Conservation (phyloP, 2,113 vertebrate genomes). For the Crocuta crocuta region DNA sequence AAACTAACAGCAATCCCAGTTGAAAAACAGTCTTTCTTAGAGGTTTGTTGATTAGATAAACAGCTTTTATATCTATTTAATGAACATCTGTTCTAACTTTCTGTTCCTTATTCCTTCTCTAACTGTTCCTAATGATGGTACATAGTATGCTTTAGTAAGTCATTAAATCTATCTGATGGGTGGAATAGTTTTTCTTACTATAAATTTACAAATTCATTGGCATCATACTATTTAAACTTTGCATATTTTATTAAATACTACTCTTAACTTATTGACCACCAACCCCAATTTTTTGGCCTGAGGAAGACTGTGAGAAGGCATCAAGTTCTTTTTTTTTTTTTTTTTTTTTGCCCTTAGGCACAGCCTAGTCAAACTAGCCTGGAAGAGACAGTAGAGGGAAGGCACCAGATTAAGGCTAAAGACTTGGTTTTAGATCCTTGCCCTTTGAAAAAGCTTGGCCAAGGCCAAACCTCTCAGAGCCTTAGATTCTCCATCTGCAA, state of each 20-base stretch:
- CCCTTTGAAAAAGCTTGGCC: not conserved
- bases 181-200: not conserved
- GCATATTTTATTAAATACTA: not conserved
- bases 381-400: not conserved
- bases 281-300: not conserved
- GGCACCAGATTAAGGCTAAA: not conserved
- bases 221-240: not conserved
- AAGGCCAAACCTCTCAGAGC: not conserved
- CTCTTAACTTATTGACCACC: not conserved
- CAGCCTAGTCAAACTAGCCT: not conserved
- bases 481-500: not conserved
- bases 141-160: not conserved
- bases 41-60: not conserved
- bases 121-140: slow-evolving; percentile 1
- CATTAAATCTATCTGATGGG: not conserved
- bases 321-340: not conserved
- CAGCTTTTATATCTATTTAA: slow-evolving; percentile 41
- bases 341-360: not conserved
- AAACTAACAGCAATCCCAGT: not conserved
- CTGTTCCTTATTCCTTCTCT: slow-evolving; percentile 18
- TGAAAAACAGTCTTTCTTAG: not conserved
- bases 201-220: not conserved
- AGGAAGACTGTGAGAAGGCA: not conserved
- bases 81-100: slow-evolving; percentile 9
- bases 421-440: not conserved